phyloP scores from a whole-genome alignment of 2,113 vertebrate genomes.

The Paraplagusia blochii region DNA sequence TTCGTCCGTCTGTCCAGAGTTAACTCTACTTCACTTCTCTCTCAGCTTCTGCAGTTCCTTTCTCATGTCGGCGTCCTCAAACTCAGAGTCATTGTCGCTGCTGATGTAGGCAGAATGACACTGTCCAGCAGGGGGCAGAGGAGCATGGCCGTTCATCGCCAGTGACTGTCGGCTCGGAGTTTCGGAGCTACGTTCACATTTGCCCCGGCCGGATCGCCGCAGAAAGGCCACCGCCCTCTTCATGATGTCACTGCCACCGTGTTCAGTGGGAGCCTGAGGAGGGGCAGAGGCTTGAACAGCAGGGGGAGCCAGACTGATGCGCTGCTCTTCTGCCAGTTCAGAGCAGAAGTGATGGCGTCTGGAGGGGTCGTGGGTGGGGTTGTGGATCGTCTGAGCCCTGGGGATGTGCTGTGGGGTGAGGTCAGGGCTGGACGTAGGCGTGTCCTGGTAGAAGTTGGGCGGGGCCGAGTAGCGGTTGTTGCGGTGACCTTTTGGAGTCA shows the following conservation, averaged over 20 bases:
- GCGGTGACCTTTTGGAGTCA: slow-evolving; percentile 18
- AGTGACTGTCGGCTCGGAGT: slow-evolving; percentile 70
- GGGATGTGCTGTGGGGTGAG: slow-evolving; percentile 74
- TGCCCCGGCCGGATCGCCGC: slow-evolving; percentile 81
- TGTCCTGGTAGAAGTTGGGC: slow-evolving; percentile 84
- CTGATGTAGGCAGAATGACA: slow-evolving; percentile 85
- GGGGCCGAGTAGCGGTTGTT: slow-evolving; percentile 87
- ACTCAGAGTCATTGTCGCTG: slow-evolving; percentile 96
- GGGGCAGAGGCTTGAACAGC: slow-evolving; percentile 43
- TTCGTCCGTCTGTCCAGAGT: no score
- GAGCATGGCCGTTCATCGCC: slow-evolving; percentile 77
- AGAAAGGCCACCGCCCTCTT: slow-evolving; percentile 90
- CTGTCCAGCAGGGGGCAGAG: slow-evolving; percentile 48
- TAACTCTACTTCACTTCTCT: slow-evolving; percentile 84
- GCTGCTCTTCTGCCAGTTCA: slow-evolving; percentile 87
- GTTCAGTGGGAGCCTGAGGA: slow-evolving; percentile 68
- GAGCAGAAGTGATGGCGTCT: slow-evolving; percentile 74
- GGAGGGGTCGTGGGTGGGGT: slow-evolving; percentile 24
- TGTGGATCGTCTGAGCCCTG: slow-evolving; percentile 81
- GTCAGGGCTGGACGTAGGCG: slow-evolving; percentile 72
- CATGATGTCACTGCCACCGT: slow-evolving; percentile 81
- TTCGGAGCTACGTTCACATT: slow-evolving; percentile 78
- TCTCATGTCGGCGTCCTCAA: slow-evolving; percentile 93
- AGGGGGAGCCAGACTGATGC: slow-evolving; percentile 57
- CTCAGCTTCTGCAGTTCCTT: slow-evolving; percentile 90